Evolutionary conservation across 2,888 invertebrate species (phyloP), one percentile per base, ranked within the genome.

Genomic region (Chrysina gloriosa): DNA sequence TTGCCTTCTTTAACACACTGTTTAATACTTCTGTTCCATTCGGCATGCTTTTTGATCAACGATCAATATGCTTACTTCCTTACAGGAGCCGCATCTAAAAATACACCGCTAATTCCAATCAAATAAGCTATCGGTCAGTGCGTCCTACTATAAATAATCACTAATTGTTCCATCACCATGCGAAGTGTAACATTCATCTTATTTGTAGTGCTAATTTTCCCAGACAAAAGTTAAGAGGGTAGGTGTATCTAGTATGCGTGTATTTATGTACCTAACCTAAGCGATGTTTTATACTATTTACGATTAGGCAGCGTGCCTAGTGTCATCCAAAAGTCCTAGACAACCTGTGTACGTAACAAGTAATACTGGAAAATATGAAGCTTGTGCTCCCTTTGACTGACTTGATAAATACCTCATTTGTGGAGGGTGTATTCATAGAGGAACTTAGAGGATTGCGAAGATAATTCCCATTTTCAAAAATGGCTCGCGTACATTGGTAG

Each of bases 361-460:
- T 58, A 36, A 58, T 5, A 74, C 75, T 0, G 70, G 71, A 6
- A 66, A 70, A 9, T 76, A 72, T 61, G 69, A 70, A 14, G 63
- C 79, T 16, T 70, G 75, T 16, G 66, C 76, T 52, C 80, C 81
- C n/a, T n/a, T n/a, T n/a, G n/a, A n/a, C n/a, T n/a, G n/a, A n/a
- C n/a, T n/a, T n/a, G n/a, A n/a, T n/a, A n/a, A n/a, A n/a, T n/a
- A n/a, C n/a, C n/a, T n/a, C n/a, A n/a, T n/a, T n/a, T n/a, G n/a
- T n/a, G n/a, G n/a, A n/a, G n/a, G n/a, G n/a, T n/a, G n/a, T n/a
- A n/a, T n/a, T n/a, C n/a, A n/a, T n/a, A n/a, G n/a, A n/a, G n/a
- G n/a, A n/a, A n/a, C n/a, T n/a, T n/a, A n/a, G n/a, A n/a, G n/a
- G n/a, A n/a, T n/a, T n/a, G n/a, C n/a, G n/a, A n/a, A n/a, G n/a